These are phyloP conservation scores for Lepilemur septentrionalis DNA, from an alignment of 2,797 vertebrate species.

Conservation along the genomic window DNA sequence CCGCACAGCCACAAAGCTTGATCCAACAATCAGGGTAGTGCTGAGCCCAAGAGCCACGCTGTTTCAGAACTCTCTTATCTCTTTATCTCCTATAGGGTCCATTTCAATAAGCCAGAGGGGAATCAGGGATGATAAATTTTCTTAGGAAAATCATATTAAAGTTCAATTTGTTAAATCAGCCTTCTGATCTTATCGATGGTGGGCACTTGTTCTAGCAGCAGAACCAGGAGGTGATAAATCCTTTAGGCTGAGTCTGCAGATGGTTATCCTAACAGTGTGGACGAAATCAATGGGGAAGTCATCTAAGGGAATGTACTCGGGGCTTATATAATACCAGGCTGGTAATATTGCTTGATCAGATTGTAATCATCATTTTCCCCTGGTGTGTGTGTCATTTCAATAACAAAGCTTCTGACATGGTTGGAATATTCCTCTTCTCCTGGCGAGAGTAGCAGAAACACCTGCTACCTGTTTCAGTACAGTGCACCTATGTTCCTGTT, in stretches of 20 bases:
- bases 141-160: constrained; percentile 76
- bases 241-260: constrained; percentile 56
- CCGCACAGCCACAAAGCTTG: not conserved
- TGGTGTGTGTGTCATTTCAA: constrained; percentile 35
- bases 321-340: not conserved
- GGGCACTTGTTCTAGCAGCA: constrained; percentile 60
- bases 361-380: not conserved
- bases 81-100: not conserved
- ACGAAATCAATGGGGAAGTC: constrained; percentile 20
- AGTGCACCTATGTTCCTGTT: not conserved
- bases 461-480: not conserved
- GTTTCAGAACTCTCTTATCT: constrained; percentile 9
- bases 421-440: constrained; percentile 22
- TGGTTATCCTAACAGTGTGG: constrained; percentile 57
- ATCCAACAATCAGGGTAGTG: not conserved
- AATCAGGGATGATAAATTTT: constrained; percentile 61
- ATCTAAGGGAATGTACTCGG: not conserved
- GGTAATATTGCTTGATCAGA: constrained; percentile 48
- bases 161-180: constrained; percentile 74
- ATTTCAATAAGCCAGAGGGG: constrained; percentile 37
- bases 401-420: constrained; percentile 14
- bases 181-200: constrained; percentile 49
- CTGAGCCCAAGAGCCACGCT: not conserved
- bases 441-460: not conserved
- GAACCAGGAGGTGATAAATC: constrained; percentile 65